Percentiles rank a stretch among this genome's conserved stretches.
phyloP scores from a whole-genome alignment of 2,113 vertebrate species.

The Genyomyrus donnyi region DNA sequence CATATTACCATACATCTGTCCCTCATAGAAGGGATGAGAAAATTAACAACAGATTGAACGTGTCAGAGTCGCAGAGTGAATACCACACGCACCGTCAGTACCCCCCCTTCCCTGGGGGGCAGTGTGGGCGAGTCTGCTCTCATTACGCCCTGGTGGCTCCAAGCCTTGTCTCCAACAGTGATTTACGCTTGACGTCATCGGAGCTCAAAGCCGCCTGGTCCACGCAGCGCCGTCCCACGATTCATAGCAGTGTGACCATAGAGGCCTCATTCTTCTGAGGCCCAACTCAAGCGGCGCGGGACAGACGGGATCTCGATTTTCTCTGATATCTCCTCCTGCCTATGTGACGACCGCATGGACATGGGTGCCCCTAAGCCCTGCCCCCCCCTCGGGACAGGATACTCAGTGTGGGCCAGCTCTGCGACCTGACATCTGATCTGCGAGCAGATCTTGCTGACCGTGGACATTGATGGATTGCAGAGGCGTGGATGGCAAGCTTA shows the following conservation, averaged over 20 bases:
- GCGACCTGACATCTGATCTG: not conserved
- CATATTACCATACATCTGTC: slow-evolving; percentile 3
- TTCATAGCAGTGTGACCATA: not conserved
- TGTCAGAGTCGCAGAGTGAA: not conserved
- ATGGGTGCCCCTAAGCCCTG: not conserved
- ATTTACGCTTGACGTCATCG: not conserved
- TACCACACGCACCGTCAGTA: not conserved
- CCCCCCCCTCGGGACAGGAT: not conserved
- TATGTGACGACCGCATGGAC: not conserved
- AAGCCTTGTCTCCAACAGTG: not conserved
- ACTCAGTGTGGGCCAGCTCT: not conserved
- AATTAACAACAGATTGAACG: slow-evolving; percentile 9
- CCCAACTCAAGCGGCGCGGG: not conserved
- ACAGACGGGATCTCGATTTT: no score
- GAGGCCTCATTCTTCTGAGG: not conserved
- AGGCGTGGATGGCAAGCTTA: not conserved
- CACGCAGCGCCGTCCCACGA: not conserved
- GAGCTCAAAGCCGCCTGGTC: not conserved
- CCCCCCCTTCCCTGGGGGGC: not conserved
- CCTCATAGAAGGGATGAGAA: not conserved
- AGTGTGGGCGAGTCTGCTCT: not conserved
- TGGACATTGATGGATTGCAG: not conserved
- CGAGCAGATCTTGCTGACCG: not conserved
- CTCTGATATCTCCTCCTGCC: not conserved
- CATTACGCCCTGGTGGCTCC: not conserved